A percentile compares a stretch with the other conserved stretches of the same genome.
Evolutionary conservation across 2,113 vertebrate genomes (phyloP).

Genomic region (Gadus chalcogrammus): DNA sequence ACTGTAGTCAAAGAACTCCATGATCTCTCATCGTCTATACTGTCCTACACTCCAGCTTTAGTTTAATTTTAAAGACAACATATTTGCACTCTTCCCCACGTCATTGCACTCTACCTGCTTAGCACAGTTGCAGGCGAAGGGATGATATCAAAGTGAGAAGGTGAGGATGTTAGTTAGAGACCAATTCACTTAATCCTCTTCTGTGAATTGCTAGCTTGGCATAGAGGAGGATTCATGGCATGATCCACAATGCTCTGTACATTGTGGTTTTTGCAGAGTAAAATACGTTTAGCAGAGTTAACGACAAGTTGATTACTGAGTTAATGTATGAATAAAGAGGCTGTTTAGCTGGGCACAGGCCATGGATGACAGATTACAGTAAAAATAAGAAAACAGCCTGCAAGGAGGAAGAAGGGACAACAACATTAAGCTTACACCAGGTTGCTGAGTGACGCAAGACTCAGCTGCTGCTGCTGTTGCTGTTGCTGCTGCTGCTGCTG

Average conservation of each 20-base stretch:
- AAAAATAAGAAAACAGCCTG: not conserved
- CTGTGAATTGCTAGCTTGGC: conserved; percentile 43
- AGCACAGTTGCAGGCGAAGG: conserved; percentile 29
- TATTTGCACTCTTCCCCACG: too few species aligned
- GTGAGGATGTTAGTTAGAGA: conserved; percentile 55
- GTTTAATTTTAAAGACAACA: too few species aligned
- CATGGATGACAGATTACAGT: not conserved
- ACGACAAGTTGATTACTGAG: not conserved
- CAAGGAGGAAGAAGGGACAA: not conserved
- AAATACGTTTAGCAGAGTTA: not conserved
- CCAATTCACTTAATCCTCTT: conserved; percentile 37
- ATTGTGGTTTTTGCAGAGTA: not conserved
- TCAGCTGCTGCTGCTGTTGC: conserved; percentile 32
- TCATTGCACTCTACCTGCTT: not conserved
- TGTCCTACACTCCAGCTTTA: too few species aligned
- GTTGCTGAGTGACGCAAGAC: conserved; percentile 89
- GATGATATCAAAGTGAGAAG: conserved; percentile 53
- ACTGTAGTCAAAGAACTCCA: too few species aligned
- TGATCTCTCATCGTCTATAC: too few species aligned
- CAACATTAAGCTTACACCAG: conserved; percentile 81
- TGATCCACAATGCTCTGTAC: conserved; percentile 51
- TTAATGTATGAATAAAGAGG: not conserved
- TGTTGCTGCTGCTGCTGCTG: conserved; percentile 7
- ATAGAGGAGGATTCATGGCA: conserved; percentile 47
- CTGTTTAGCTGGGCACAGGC: not conserved